Evolutionary conservation across 2,113 vertebrate species (phyloP).

Genomic region (Bagarius yarrelli): DNA sequence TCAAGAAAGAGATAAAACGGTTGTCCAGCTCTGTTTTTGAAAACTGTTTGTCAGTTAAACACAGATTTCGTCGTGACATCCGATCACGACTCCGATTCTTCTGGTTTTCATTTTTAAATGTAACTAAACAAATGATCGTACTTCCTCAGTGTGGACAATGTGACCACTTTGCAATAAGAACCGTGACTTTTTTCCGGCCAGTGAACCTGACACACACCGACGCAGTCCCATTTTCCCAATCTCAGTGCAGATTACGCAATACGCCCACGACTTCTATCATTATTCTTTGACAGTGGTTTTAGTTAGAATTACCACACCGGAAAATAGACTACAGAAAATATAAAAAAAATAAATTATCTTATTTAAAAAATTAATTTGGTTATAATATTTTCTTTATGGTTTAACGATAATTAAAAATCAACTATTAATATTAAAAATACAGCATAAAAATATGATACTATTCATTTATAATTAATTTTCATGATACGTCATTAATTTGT

Average conservation of each 20-base stretch:
- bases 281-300: not conserved
- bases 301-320: not conserved
- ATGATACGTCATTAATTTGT: not conserved
- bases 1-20: no score
- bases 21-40: no score
- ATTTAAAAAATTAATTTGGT: not conserved
- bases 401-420: no score
- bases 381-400: no score
- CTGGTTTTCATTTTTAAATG: conserved; percentile 23
- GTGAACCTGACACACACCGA: conserved; percentile 14
- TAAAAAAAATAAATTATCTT: not conserved
- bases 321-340: no score
- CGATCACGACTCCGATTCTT: not conserved
- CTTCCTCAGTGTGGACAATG: conserved; percentile 7
- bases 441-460: no score
- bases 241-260: not conserved
- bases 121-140: conserved; percentile 17
- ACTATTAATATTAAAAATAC: no score
- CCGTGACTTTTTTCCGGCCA: conserved; percentile 20
- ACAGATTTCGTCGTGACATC: no score
- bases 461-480: no score
- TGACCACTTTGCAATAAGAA: conserved; percentile 30
- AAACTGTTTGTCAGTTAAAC: no score
- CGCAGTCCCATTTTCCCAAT: not conserved
- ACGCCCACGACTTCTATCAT: not conserved